Percentiles rank a stretch among this genome's conserved stretches.
phyloP scores from a whole-genome alignment of 2,113 vertebrate species.

The Nannobrachium achirus region DNA sequence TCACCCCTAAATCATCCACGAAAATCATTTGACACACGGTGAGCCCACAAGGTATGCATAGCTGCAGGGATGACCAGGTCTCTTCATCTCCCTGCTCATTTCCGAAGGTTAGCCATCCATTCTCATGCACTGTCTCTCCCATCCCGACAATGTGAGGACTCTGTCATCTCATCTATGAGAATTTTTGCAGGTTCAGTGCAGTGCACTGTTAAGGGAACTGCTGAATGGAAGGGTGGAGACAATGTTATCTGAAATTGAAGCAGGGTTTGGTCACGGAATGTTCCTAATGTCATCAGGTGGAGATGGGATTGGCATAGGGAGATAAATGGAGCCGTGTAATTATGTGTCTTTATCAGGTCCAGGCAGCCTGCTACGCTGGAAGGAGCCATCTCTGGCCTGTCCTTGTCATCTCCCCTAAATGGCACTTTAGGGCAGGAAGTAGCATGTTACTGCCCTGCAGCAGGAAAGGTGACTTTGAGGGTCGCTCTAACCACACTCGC shows the following conservation, averaged over 20 bases:
- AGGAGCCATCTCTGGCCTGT: slow-evolving; percentile 57
- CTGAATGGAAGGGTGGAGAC: slow-evolving; percentile 61
- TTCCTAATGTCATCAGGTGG: slow-evolving; percentile 53
- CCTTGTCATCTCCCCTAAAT: slow-evolving; percentile 68
- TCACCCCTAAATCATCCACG: too few species aligned
- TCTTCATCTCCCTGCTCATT: slow-evolving; percentile 28
- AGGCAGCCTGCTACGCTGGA: slow-evolving; percentile 53
- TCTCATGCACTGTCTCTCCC: slow-evolving; percentile 14
- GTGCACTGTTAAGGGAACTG: slow-evolving; percentile 30
- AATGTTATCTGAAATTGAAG: slow-evolving; percentile 78
- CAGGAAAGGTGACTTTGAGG: slow-evolving; percentile 65
- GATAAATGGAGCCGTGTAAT: slow-evolving; percentile 72
- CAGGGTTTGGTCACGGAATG: slow-evolving; percentile 45
- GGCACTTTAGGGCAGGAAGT: slow-evolving; percentile 39
- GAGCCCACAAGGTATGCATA: slow-evolving; percentile 2
- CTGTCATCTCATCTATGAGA: slow-evolving; percentile 48
- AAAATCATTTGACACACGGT: not conserved
- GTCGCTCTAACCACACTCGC: slow-evolving; percentile 23
- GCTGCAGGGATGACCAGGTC: slow-evolving; percentile 1
- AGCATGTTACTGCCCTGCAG: slow-evolving; percentile 47
- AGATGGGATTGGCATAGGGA: slow-evolving; percentile 66
- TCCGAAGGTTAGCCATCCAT: slow-evolving; percentile 40
- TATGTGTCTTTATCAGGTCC: slow-evolving; percentile 74
- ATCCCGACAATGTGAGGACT: not conserved
- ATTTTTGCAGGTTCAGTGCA: slow-evolving; percentile 49